Base-by-base conservation (phyloP, 2,797 vertebrate species). In the Ara ararauna region DNA sequence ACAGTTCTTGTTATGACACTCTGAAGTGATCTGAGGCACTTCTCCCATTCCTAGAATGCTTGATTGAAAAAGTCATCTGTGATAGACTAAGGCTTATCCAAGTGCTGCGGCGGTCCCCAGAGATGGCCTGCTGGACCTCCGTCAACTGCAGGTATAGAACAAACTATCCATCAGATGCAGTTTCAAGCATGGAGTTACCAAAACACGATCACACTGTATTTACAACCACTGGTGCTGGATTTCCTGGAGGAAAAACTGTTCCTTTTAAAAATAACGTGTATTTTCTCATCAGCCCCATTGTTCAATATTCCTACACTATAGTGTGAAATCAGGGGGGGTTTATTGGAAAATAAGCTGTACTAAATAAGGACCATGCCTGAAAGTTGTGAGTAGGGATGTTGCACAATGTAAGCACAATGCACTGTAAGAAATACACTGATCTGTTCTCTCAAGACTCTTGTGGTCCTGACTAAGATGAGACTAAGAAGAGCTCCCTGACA, bases 41-140 rank as follows among this genome's bases (percentile, higher is more conserved):
- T 93, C 47, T 70, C 38, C 34, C 81, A 76, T 93, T 94, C 78
- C 91, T 85, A 48, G 73, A 76, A 84, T 62, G 73, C 12, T 27
- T 79, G 44, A 86, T 76, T 73, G 68, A 65, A 70, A 40, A 66
- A 89, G 27, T 73, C 71, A 42, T 26, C 5, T 30, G 8, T 54
- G 48, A 22, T 7, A 89, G 34, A 27, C 36, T 29, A 51, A 48
- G 27, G 47, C 18, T 85, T 44, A 45, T 60, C 60, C 53, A 16
- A 88, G 50, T 32, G 21, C 66, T 15, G 1, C 0, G 13, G 23
- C 40, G 66, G 9, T 10, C 24, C 56, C 61, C 17, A 1, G 23
- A n/a, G 38, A 75, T 10, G 34, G 14, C 19, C 34, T 53, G 70
- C 45, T 76, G 40, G 50, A 27, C 47, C 42, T 50, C 7, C 1